Conservation (phyloP, 2,888 invertebrate species). For the Netelia virgata region DNA sequence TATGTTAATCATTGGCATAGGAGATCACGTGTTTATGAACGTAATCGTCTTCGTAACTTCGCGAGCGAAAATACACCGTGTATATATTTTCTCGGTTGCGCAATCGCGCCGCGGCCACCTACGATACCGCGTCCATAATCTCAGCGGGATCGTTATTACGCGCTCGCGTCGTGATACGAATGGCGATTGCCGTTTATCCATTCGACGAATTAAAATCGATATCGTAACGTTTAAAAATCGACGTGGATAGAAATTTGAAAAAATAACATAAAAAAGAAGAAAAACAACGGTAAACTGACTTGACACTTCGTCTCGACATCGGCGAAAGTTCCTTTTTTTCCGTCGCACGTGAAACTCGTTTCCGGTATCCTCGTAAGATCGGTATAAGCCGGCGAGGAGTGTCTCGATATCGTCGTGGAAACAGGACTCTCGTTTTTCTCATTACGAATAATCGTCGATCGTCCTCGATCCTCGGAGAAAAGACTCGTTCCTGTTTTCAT, state of each 20-base stretch:
- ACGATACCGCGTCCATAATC: not conserved
- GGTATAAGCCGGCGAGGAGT: conserved; percentile 66
- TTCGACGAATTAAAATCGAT: not conserved
- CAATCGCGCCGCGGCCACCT: conserved; percentile 20
- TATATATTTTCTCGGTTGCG: conserved; percentile 39
- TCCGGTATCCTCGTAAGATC: conserved; percentile 86
- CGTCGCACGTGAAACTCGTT: conserved; percentile 91
- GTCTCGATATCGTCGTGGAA: not conserved
- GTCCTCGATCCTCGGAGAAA: not conserved
- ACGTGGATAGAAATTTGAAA: not conserved
- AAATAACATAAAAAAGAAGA: not conserved
- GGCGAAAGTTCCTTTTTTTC: conserved; percentile 93
- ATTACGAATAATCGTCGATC: not conserved
- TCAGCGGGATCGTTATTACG: conserved; percentile 37
- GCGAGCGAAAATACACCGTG: conserved; percentile 46
- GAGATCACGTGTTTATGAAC: conserved; percentile 34
- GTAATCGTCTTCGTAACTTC: conserved; percentile 43
- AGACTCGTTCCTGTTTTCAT: conserved; percentile 5
- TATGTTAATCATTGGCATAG: not conserved
- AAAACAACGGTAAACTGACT: conserved; percentile 85
- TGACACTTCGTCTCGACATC: conserved; percentile 94
- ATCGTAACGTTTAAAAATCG: not conserved
- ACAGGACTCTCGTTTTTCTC: conserved; percentile 28
- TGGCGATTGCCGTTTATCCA: not conserved
- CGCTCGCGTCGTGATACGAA: not conserved